Conservation (phyloP, 2,113 vertebrate species). For the Chionodraco myersi region DNA sequence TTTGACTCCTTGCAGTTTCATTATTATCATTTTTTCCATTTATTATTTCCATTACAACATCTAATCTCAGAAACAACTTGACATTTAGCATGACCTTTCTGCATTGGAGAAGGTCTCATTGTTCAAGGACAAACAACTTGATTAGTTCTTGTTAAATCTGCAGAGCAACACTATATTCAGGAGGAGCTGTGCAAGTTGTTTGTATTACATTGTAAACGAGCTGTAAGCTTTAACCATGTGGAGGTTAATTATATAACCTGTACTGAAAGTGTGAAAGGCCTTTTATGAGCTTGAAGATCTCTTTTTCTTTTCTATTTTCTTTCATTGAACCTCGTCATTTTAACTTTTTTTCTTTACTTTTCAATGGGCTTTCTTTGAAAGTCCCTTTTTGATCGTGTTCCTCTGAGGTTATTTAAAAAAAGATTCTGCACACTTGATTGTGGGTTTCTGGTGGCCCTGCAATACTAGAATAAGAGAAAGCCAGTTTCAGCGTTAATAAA, state of each 20-base stretch:
- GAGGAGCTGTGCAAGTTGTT: background rate
- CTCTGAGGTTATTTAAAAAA: conserved; percentile 6
- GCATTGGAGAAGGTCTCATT: background rate
- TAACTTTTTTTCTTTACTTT: fast-evolving
- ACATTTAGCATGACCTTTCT: conserved; percentile 17
- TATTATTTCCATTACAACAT: conserved; percentile 23
- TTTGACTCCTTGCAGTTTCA: background rate
- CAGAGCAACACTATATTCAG: background rate
- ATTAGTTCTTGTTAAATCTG: conserved; percentile 11
- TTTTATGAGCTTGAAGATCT: background rate
- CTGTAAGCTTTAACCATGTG: background rate
- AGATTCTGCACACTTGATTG: conserved; percentile 16
- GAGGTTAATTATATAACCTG: background rate
- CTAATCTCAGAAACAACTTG: conserved; percentile 27
- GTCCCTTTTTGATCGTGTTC: conserved; percentile 4
- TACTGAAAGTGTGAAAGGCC: background rate
- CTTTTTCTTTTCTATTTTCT: background rate
- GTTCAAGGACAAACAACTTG: conserved; percentile 24
- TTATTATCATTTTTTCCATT: background rate
- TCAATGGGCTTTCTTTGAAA: conserved; percentile 27
- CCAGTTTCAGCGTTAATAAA: background rate
- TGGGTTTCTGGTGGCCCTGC: conserved; percentile 3
- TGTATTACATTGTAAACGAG: background rate
- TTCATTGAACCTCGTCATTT: background rate
- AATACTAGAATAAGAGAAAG: background rate